Percentiles rank a stretch among this genome's conserved stretches.
Conservation (phyloP, 2,888 invertebrate species). For the Macrosiphum euphorbiae region DNA sequence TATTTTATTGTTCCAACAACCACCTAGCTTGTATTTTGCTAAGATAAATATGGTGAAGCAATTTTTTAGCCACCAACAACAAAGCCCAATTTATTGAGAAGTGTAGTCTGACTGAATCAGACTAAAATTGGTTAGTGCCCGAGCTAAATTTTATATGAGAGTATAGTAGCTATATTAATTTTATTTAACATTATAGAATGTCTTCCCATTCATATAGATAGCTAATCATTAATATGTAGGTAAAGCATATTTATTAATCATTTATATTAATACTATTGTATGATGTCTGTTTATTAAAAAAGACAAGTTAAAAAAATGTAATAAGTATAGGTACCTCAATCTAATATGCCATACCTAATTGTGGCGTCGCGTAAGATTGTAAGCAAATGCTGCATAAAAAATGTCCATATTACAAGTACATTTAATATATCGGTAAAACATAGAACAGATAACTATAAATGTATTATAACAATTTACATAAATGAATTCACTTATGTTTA, state of each 20-base stretch:
- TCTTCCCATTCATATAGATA: too few species aligned
- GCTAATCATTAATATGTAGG: not conserved
- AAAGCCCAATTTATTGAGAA: not conserved
- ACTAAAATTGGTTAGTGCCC: not conserved
- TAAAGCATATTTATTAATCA: not conserved
- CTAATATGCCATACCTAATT: too few species aligned
- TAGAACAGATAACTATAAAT: not conserved
- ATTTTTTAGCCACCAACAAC: not conserved
- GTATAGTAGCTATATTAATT: not conserved
- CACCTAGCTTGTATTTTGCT: not conserved
- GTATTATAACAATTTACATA: too few species aligned
- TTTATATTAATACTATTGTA: not conserved
- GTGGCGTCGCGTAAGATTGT: too few species aligned
- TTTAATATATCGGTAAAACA: not conserved
- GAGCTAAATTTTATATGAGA: not conserved
- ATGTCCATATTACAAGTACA: not conserved
- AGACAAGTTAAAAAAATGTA: not conserved
- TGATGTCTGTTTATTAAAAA: not conserved
- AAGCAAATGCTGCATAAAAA: too few species aligned
- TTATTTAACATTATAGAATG: too few species aligned
- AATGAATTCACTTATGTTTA: not conserved
- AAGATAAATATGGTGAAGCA: too few species aligned
- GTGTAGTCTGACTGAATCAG: not conserved
- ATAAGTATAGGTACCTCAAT: not conserved
- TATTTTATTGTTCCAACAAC: not conserved